Evolutionary conservation across 2,113 vertebrate species (phyloP).

Genomic region (Bos javanicus): DNA sequence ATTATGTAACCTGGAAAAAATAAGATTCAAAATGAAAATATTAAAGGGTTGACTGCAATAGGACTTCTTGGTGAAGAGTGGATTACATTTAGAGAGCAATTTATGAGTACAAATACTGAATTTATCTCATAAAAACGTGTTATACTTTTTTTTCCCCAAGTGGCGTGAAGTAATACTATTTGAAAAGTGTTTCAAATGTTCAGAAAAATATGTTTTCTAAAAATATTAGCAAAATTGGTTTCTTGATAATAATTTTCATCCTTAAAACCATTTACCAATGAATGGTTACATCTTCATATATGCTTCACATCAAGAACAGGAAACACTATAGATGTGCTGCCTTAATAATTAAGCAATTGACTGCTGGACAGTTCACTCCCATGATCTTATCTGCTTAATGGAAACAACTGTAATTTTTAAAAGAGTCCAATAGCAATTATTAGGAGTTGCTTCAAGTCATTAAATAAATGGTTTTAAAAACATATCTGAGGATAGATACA

Average conservation of each 20-base stretch:
- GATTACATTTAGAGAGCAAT: background rate
- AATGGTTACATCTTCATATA: background rate
- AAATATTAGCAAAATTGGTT: background rate
- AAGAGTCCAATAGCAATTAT: background rate
- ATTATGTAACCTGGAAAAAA: background rate
- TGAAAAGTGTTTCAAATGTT: conserved; percentile 13
- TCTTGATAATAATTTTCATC: background rate
- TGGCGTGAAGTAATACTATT: background rate
- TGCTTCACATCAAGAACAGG: background rate
- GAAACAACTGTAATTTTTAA: background rate
- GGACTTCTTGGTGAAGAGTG: background rate
- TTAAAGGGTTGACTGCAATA: background rate
- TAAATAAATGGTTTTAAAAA: background rate
- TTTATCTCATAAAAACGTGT: background rate
- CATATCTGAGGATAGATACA: background rate
- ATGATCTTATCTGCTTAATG: background rate
- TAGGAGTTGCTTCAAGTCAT: background rate
- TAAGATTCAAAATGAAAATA: background rate
- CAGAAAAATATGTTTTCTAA: background rate
- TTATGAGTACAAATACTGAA: background rate
- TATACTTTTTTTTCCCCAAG: background rate
- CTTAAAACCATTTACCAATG: background rate
- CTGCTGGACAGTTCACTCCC: background rate
- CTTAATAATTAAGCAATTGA: background rate
- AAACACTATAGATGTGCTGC: background rate